Evolutionary conservation across 2,113 vertebrate genomes (phyloP).

Genomic region (Pangasianodon hypophthalmus): DNA sequence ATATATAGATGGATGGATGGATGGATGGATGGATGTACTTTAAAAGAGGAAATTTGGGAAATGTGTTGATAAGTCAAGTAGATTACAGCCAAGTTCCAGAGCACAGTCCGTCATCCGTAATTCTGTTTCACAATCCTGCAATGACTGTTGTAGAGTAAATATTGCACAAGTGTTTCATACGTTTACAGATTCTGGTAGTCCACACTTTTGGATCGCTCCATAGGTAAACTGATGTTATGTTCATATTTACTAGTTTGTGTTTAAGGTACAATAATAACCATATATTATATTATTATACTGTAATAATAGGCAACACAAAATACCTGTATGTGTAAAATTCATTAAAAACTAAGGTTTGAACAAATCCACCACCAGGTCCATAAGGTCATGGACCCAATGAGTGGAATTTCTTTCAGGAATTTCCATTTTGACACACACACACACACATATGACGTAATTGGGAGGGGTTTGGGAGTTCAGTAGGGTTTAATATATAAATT

Average conservation of each 20-base stretch:
- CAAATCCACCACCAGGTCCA: background rate
- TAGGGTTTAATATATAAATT: too few relatives aligned
- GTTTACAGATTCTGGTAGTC: background rate
- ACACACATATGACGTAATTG: too few relatives aligned
- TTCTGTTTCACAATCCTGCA: background rate
- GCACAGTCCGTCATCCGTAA: background rate
- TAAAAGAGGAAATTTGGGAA: too few relatives aligned
- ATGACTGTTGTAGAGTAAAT: background rate
- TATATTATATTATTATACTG: background rate
- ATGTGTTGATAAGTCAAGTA: too few relatives aligned
- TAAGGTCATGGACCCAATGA: background rate
- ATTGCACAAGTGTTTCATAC: background rate
- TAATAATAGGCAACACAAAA: background rate
- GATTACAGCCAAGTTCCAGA: background rate
- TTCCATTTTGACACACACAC: background rate
- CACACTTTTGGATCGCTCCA: background rate
- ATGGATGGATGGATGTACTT: too few relatives aligned
- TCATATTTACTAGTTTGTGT: background rate
- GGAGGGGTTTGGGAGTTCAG: background rate
- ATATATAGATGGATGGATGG: too few relatives aligned
- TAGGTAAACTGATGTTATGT: background rate
- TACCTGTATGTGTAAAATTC: background rate
- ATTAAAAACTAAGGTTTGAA: background rate
- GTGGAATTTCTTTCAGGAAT: background rate
- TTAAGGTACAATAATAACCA: background rate